Conservation (phyloP, 2,888 invertebrate species). For the Idaea aversata region DNA sequence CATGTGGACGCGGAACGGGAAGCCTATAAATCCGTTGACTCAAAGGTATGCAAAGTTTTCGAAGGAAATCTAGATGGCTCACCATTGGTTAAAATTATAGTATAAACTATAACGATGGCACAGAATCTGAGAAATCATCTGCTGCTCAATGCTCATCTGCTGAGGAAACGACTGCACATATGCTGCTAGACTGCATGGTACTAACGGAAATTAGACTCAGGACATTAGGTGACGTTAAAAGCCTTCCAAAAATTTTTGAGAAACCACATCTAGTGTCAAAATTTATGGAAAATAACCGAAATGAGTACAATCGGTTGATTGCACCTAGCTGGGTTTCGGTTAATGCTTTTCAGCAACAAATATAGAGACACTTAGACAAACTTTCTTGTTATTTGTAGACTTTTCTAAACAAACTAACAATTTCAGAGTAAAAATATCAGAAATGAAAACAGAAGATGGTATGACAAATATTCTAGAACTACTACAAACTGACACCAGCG, state of each 20-base stretch:
- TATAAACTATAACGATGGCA: background rate
- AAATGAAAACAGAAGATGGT: conserved; percentile 70
- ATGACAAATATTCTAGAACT: conserved; percentile 64
- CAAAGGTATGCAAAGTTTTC: conserved; percentile 54
- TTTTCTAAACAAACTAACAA: background rate
- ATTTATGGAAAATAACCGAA: no score
- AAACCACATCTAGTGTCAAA: no score
- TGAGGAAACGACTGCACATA: no score
- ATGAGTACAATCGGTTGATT: no score
- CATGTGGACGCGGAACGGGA: conserved; percentile 88
- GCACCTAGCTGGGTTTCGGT: background rate
- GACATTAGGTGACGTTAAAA: no score
- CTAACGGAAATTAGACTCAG: no score
- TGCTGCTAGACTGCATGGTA: no score
- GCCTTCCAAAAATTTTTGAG: no score
- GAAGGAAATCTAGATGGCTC: background rate
- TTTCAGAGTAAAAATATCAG: conserved; percentile 69
- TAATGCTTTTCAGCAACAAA: background rate
- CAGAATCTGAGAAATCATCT: no score
- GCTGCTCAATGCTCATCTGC: no score
- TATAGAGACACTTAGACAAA: background rate
- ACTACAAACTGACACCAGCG: conserved; percentile 66
- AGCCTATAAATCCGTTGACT: conserved; percentile 82
- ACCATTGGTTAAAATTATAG: no score
- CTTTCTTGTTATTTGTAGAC: background rate